A percentile compares a stretch with the other conserved stretches of the same genome.
Conservation (phyloP, 2,113 vertebrate species). For the Martes martes region DNA sequence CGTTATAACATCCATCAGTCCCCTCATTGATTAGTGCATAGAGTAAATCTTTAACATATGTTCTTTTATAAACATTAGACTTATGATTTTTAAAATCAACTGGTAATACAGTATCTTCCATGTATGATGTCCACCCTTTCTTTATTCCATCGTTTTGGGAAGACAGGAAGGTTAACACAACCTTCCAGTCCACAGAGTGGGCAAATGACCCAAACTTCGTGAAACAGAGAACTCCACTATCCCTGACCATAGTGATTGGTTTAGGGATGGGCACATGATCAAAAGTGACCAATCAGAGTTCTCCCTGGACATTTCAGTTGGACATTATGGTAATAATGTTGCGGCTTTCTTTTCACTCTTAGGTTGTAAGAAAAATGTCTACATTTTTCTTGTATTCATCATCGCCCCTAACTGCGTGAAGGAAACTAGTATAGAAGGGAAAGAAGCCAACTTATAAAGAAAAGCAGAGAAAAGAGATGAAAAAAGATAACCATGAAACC, state of each 20-base stretch:
- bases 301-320: neutral
- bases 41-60: neutral
- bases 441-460: neutral
- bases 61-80: neutral
- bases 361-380: neutral
- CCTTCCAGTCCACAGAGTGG: neutral
- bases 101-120: neutral
- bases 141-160: neutral
- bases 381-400: neutral
- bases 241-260: neutral
- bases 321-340: neutral
- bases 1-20: neutral
- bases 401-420: neutral
- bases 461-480: neutral
- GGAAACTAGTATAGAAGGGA: neutral
- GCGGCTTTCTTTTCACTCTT: neutral
- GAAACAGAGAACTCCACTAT: neutral
- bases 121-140: neutral
- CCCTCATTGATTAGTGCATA: neutral
- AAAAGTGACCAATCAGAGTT: neutral
- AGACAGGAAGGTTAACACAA: neutral
- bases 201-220: neutral
- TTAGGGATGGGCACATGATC: neutral
- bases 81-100: neutral
- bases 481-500: neutral